Base-by-base conservation (phyloP, 2,888 invertebrate species). In the Trachelus troglodyta region DNA sequence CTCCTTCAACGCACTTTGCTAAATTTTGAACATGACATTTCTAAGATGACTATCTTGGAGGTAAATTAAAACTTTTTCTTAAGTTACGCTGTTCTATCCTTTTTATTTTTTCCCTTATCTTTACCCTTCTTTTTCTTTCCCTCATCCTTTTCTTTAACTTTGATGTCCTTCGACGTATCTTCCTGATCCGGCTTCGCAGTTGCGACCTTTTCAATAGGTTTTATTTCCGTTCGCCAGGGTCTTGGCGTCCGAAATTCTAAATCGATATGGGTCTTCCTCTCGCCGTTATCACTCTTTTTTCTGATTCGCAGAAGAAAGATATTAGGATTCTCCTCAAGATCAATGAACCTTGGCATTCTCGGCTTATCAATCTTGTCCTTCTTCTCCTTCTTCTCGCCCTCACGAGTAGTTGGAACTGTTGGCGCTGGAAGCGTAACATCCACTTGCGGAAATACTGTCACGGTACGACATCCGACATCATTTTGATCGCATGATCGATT, bases 271-370 rank as follows among this genome's bases (percentile, higher is more conserved):
- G 83, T 83, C 40, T 80, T 85, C 34, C 83, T 86, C 0, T 87
- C 86, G 1, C 81, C 83, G 1, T 83, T 81, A 2, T 82, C 81
- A 12, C 82, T 81, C 68, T 79, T 87, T 76, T 86, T 90, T 56
- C 82, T 83, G 34, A 91, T 87, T 75, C 85, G 87, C 9, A 91
- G 79, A 0, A 88, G 31, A 75, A 90, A 91, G 33, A 89, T 85
- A 79, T 91, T 91, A 0, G 91, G 91, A 84, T 91, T 91, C 40
- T 89, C 88, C 37, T 88, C 87, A 0, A 80, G 75, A 34, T 84
- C 83, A 12, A 85, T 83, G 4, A 77, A 34, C 68, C 11, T 74
- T 11, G 75, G 12, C 0, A 31, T 11, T 34, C 3, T 71, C 12
- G 40, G 73, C 30, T 35, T 74, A 0, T 33, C 74, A 12, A 11